Conservation (phyloP, 2,797 vertebrate species). For the Lycodopsis pacificus region DNA sequence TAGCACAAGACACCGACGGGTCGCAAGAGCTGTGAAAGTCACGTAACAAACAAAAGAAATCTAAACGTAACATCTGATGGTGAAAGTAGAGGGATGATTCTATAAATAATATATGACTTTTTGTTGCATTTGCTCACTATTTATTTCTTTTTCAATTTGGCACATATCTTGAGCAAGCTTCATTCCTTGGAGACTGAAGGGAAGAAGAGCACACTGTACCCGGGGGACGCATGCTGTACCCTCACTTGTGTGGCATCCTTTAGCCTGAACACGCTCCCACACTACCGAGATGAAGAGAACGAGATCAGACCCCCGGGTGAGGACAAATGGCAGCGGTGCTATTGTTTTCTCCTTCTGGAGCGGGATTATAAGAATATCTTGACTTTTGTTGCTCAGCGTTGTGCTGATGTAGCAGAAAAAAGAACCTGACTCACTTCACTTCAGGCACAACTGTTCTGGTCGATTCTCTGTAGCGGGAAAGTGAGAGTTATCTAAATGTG, state of each 20-base stretch:
- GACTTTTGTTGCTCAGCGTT: constrained; percentile 27
- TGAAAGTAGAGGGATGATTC: constrained; percentile 63
- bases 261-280: constrained; percentile 31
- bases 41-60: constrained; percentile 11
- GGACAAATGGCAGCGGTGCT: constrained; percentile 31
- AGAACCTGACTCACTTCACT: constrained; percentile 32
- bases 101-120: constrained; percentile 74
- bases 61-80: constrained; percentile 58
- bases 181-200: constrained; percentile 49
- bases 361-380: constrained; percentile 6
- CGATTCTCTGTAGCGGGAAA: constrained; percentile 36
- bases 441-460: constrained; percentile 20
- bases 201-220: constrained; percentile 61
- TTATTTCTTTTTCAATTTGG: constrained; percentile 79
- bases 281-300: constrained; percentile 27
- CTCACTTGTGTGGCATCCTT: constrained; percentile 48
- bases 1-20: constrained; percentile 83
- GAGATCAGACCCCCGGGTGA: constrained; percentile 7
- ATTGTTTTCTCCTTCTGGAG: constrained; percentile 31
- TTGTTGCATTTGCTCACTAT: constrained; percentile 70
- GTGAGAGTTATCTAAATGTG: constrained; percentile 31
- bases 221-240: constrained; percentile 64
- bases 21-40: constrained; percentile 75
- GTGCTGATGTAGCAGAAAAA: constrained; percentile 30
- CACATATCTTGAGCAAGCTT: constrained; percentile 66